Evolutionary conservation across 2,113 vertebrate genomes (phyloP).

Genomic region (Etia nguti): DNA sequence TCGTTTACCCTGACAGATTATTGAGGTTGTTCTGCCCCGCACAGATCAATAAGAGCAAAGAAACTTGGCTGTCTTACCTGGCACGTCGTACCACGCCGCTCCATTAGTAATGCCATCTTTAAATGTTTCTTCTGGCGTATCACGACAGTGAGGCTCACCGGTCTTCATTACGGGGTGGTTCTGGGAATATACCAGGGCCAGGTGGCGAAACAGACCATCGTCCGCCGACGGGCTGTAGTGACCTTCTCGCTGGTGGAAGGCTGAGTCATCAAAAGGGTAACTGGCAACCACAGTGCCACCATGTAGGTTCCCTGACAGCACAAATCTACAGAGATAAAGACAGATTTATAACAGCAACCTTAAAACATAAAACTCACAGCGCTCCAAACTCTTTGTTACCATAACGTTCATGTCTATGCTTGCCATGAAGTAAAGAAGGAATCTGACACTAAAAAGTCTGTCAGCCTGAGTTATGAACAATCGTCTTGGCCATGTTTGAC

Average conservation of each 20-base stretch:
- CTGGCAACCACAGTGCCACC: conserved; percentile 95
- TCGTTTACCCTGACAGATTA: not conserved
- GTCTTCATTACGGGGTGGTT: conserved; percentile 92
- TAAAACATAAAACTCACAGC: not conserved
- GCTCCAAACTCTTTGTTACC: not conserved
- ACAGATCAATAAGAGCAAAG: not conserved
- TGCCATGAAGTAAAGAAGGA: not conserved
- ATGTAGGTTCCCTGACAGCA: conserved; percentile 93
- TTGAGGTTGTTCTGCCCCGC: not conserved
- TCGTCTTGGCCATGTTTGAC: not conserved
- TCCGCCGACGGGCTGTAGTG: conserved; percentile 87
- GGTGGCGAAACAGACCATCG: conserved; percentile 83
- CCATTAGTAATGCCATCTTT: conserved; percentile 91
- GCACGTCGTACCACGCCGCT: conserved; percentile 90
- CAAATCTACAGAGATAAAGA: conserved; percentile 74
- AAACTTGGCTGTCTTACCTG: conserved; percentile 72
- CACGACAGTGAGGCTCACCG: conserved; percentile 81
- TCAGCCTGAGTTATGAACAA: not conserved
- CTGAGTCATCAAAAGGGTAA: conserved; percentile 94
- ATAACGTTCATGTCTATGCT: not conserved
- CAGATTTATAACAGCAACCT: not conserved
- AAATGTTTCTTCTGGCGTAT: conserved; percentile 76
- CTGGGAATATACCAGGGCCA: conserved; percentile 85
- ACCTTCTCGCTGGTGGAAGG: conserved; percentile 68
- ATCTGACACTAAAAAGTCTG: not conserved